phyloP scores from a whole-genome alignment of 2,797 vertebrate genomes.

The Artibeus lituratus region DNA sequence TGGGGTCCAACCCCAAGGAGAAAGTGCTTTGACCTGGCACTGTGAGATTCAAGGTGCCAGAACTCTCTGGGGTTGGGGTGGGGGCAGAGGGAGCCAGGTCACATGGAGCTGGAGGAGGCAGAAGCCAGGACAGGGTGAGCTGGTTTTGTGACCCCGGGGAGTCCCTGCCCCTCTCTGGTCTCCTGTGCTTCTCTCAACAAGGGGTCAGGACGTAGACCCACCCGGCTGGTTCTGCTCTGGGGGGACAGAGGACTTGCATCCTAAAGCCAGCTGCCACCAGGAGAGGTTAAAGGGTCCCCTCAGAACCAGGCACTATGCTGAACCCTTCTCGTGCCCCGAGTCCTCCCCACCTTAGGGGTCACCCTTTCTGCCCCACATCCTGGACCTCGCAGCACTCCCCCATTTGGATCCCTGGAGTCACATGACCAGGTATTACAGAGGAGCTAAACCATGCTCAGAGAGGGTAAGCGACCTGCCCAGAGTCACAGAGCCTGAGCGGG shows the following conservation, averaged over 20 bases:
- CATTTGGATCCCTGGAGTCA: background rate
- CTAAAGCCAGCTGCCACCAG: background rate
- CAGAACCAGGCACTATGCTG: background rate
- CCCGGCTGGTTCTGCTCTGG: fast-evolving
- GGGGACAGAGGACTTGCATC: background rate
- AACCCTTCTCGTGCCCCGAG: fast-evolving
- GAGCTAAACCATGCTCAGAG: background rate
- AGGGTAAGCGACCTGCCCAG: background rate
- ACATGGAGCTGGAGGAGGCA: background rate
- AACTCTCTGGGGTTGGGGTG: background rate
- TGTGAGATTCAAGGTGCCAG: background rate
- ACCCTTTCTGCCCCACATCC: background rate
- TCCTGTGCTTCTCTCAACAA: background rate
- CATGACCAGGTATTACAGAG: background rate
- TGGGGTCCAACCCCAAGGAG: background rate
- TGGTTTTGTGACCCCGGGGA: fast-evolving
- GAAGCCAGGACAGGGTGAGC: background rate
- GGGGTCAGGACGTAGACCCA: background rate
- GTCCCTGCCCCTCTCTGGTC: too few species aligned
- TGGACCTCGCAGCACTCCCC: background rate
- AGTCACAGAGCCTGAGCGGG: background rate
- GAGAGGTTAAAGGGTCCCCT: background rate
- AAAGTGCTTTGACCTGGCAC: background rate
- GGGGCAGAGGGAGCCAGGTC: fast-evolving
- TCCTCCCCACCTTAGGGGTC: background rate